phyloP scores from a whole-genome alignment of 2,797 vertebrate species.

The Dallia pectoralis region DNA sequence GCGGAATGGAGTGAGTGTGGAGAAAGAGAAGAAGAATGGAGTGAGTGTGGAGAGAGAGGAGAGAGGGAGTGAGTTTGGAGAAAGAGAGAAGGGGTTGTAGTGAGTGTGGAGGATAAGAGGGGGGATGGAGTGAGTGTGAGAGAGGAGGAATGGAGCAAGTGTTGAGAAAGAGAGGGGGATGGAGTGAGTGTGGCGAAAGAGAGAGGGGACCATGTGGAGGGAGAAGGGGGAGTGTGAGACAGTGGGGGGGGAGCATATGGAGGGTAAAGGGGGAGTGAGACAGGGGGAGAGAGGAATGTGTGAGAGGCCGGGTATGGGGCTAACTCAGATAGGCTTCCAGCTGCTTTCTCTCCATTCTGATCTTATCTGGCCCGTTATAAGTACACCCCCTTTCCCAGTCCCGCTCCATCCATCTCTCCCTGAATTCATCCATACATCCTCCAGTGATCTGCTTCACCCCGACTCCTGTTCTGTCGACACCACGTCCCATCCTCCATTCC shows the following conservation, averaged over 20 bases:
- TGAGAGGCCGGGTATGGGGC: conserved; percentile 51
- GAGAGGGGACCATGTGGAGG: no score
- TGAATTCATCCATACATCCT: conserved; percentile 7
- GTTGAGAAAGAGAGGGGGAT: conserved; percentile 25
- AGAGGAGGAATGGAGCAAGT: conserved; percentile 35
- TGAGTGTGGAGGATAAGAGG: no score
- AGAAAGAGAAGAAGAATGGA: no score
- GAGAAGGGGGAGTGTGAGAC: no score
- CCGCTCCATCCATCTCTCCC: neutral
- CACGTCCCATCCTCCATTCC: neutral
- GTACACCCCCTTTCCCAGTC: conserved; percentile 32
- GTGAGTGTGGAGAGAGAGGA: no score
- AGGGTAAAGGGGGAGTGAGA: conserved; percentile 5
- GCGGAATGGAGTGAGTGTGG: no score
- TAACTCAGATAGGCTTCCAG: conserved; percentile 62
- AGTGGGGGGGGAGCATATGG: conserved; percentile 24
- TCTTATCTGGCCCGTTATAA: conserved; percentile 66
- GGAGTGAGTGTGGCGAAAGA: conserved; percentile 25
- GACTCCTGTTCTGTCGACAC: neutral
- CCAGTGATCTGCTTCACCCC: neutral
- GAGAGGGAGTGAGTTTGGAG: no score
- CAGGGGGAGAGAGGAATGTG: conserved; percentile 58
- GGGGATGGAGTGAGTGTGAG: no score
- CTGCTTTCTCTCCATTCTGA: conserved; percentile 63
- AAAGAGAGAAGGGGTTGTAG: no score